Conservation (phyloP, 2,113 vertebrate species). For the Rostratula benghalensis region DNA sequence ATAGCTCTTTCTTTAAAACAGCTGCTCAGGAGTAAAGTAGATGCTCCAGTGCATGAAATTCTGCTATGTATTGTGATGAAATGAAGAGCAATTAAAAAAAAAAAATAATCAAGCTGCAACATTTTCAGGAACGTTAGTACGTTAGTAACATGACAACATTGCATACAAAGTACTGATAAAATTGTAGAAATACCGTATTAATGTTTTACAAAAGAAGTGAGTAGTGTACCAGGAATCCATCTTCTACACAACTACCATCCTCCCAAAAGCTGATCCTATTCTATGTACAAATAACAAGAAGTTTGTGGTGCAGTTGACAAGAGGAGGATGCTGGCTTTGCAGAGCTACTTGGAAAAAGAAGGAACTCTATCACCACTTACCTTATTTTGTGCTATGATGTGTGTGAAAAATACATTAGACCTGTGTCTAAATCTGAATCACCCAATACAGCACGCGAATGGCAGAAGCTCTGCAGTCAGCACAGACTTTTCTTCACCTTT, state of each 20-base stretch:
- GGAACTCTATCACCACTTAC: neutral
- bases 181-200: neutral
- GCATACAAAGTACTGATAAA: neutral
- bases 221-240: neutral
- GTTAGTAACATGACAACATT: neutral
- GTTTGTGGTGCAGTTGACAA: neutral
- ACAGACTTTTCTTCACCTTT: neutral
- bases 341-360: neutral
- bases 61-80: neutral
- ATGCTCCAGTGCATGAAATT: neutral
- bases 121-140: neutral
- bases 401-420: neutral
- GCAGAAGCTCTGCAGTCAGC: neutral
- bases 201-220: neutral
- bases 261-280: neutral
- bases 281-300: neutral
- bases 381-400: neutral
- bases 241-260: neutral
- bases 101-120: neutral
- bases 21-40: neutral
- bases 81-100: neutral
- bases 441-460: fast-evolving
- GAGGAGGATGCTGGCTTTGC: neutral
- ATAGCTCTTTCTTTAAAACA: neutral
- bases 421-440: neutral